phyloP scores from a whole-genome alignment of 1,140 invertebrate genomes.

The Rhopalosiphum maidis region DNA sequence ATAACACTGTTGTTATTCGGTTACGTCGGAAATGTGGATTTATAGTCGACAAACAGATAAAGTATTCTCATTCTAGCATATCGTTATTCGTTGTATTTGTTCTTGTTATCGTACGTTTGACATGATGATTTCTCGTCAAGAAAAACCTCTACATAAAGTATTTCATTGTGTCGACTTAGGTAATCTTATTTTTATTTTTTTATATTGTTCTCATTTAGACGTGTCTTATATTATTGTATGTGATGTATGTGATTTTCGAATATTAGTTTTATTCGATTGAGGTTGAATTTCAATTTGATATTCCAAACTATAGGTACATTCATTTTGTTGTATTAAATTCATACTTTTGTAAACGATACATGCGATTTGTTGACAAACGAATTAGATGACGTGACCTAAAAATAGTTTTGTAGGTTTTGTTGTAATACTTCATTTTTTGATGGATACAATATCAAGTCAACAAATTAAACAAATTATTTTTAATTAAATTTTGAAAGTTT shows the following conservation, averaged over 20 bases:
- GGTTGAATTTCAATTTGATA: background rate
- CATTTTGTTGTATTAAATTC: background rate
- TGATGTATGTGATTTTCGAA: background rate
- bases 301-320: background rate
- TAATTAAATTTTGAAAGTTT: background rate
- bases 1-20: background rate
- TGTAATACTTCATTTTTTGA: background rate
- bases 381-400: background rate
- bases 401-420: background rate
- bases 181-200: background rate
- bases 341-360: background rate
- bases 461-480: background rate
- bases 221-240: background rate
- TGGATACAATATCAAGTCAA: background rate
- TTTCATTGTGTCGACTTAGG: background rate
- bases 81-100: background rate
- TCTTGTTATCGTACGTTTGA: background rate
- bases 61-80: background rate
- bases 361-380: background rate
- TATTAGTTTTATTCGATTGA: background rate
- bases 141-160: background rate
- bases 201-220: background rate
- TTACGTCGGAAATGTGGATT: background rate
- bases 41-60: background rate
- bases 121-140: conserved; percentile 1